Evolutionary conservation across 2,797 vertebrate species (phyloP), one percentile per base, ranked within the genome.

Genomic region (Epinephelus malabaricus): DNA sequence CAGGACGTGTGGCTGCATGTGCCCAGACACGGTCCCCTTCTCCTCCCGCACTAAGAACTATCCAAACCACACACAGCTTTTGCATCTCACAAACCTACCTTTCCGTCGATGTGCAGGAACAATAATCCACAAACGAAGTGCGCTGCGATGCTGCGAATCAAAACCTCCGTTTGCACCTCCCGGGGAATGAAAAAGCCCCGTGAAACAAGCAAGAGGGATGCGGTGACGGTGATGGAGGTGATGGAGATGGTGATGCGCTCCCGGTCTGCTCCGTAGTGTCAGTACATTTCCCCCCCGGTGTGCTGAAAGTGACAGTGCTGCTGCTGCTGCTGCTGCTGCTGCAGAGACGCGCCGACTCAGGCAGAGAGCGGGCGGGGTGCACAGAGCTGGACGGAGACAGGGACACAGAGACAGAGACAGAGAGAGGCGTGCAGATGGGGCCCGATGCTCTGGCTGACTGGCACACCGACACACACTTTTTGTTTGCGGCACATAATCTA

Each of bases 401-500:
- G 69, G 71, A 79, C 74, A 65, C 58, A 68, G 67, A 55, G 64
- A 62, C 71, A 46, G 79, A 58, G 76, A 46, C 79, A 73, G 83
- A 78, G 77, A 77, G 94, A 92, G 93, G 93, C 89, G 95, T 93
- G 93, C 97, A 97, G 97, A 97, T 96, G 97, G 97, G 96, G 94
- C 95, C 85, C 96, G 95, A 86, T 92, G 96, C 96, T 97, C 95
- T 97, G 96, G 95, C 96, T 96, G 96, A 95, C 96, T 96, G 97
- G 95, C 97, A 95, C 96, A 93, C 96, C 95, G 96, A 96, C 97
- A 96, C 97, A 97, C 97, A 98, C 97, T 97, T 98, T 99, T 98
- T 99, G 98, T 99, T 97, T 97, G 97, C 97, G 88, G 96, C 97
- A 96, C 97, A 97, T 98, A 97, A 98, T 98, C 97, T 97, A 96